These are phyloP conservation scores for Stichopus chloronotus DNA, from an alignment of 35 echinoderm and acorn worm species.

Conservation along the genomic window DNA sequence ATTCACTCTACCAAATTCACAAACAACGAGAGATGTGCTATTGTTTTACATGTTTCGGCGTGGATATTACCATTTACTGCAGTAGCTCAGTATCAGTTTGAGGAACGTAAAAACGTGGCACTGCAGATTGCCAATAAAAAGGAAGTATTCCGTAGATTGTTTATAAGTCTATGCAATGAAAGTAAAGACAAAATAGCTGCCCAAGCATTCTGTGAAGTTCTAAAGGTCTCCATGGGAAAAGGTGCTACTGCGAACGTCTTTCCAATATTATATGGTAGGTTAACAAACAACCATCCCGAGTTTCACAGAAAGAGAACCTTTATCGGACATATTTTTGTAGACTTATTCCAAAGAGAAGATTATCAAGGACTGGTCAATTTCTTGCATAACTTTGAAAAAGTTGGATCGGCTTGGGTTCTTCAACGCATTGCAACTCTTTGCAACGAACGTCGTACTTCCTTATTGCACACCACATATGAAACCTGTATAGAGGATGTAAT, in stretches of 20 bases:
- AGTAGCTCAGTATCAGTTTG: not conserved
- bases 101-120: not conserved
- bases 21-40: not conserved
- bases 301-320: not conserved
- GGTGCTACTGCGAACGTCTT: not conserved
- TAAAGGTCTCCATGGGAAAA: not conserved
- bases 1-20: not conserved
- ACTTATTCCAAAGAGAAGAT: not conserved
- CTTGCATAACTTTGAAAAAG: not conserved
- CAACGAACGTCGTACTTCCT: not conserved
- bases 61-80: not conserved
- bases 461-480: not conserved
- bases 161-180: not conserved
- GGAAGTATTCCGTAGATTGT: not conserved
- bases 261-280: not conserved
- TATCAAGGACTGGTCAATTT: not conserved
- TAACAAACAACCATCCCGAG: not conserved
- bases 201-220: not conserved
- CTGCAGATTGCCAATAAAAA: not conserved
- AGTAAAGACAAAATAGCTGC: not conserved
- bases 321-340: not conserved
- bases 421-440: not conserved
- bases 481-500: not conserved
- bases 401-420: not conserved
- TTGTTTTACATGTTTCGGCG: not conserved